Base-by-base conservation (phyloP, 2,113 vertebrate genomes). In the Prietella phreatophila region DNA sequence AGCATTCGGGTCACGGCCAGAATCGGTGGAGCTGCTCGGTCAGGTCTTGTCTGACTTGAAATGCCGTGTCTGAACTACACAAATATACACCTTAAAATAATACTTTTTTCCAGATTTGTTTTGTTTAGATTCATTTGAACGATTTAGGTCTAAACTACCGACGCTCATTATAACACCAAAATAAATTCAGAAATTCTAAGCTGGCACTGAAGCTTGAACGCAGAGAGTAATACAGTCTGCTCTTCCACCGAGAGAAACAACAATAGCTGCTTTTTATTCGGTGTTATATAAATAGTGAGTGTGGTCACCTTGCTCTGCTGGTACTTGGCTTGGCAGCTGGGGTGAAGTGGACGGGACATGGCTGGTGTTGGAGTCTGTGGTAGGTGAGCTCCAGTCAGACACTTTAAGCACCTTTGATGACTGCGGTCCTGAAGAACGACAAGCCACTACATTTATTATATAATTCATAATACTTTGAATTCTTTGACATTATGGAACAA, bases 281-380 rank as follows among this genome's bases (percentile, higher is more conserved):
- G 61, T 33, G 71, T 56, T 33, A 79, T 61, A n/a, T 47, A 33
- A 69, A 86, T 0, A 60, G 55, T 22, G 55, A 5, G 20, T 47
- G 25, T 27, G 42, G 86, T 89, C 90, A 98, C 97, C 96, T 94
- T 96, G 96, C 82, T 96, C 96, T 87, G 94, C 91, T 88, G 50
- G 91, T 47, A 80, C 85, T 87, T 94, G 94, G 42, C 93, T 89
- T 71, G 92, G 92, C 93, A 96, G 95, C 56, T 94, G 92, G 63
- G 95, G 94, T 61, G 94, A 93, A 82, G 94, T 95, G 83, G 94
- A 94, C n/a, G 93, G 83, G 58, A 94, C 95, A 84, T 96, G 96
- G 90, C 91, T 93, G 0, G 87, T 89, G 47, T 91, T 95, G 55
- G 91, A 91, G 50, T 97, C 96, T 85, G 92, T 80, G 83, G 89